A percentile compares a stretch with the other conserved stretches of the same genome.
These are phyloP conservation scores for Lottia scabra DNA, from an alignment of 2,888 invertebrate genomes.

Conservation along the genomic window DNA sequence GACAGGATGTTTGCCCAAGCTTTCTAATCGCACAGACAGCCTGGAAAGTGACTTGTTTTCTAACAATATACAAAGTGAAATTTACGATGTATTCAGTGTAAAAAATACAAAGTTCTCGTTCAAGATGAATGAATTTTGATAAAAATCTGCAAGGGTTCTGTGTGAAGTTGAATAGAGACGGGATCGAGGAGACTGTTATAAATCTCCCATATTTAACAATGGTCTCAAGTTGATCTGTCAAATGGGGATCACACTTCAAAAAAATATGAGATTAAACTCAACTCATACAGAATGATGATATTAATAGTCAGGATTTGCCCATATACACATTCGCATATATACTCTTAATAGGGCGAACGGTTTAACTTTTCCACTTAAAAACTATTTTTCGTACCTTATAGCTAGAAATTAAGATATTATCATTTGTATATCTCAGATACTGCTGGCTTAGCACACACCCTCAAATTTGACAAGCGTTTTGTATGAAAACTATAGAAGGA, in stretches of 20 bases:
- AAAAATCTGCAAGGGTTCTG: slow-evolving; percentile 2
- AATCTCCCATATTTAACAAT: background rate
- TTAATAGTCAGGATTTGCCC: background rate
- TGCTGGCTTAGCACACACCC: background rate
- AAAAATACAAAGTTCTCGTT: background rate
- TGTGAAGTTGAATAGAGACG: background rate
- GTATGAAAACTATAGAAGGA: background rate
- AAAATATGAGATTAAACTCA: background rate
- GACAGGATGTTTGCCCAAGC: background rate
- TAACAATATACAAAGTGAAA: slow-evolving; percentile 4
- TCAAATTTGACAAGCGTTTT: slow-evolving; percentile 4
- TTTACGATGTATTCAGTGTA: slow-evolving; percentile 2
- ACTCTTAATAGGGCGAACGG: background rate
- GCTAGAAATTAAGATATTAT: background rate
- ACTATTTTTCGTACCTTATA: background rate
- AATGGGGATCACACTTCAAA: slow-evolving; percentile 1
- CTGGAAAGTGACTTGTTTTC: background rate
- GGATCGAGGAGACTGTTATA: background rate
- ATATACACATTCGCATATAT: background rate
- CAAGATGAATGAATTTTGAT: slow-evolving; percentile 4
- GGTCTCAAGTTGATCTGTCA: slow-evolving; percentile 5
- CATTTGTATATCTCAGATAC: background rate
- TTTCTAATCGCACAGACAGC: background rate
- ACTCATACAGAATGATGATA: background rate
- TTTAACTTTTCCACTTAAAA: background rate